Evolutionary conservation across 2,888 invertebrate genomes (phyloP), one percentile per base, ranked within the genome.

Genomic region (Ditula angustiorana): DNA sequence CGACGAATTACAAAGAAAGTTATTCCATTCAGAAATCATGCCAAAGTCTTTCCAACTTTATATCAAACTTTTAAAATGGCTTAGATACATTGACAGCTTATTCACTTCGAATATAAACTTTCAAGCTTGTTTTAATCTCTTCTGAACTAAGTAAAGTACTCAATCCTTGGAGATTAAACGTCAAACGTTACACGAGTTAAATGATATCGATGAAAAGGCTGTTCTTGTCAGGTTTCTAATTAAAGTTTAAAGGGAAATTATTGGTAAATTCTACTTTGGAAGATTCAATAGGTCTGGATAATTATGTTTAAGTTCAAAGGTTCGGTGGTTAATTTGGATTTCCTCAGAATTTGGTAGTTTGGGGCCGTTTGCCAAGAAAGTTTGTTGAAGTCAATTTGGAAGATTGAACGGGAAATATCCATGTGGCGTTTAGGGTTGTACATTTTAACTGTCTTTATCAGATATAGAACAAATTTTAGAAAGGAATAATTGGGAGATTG

Each of bases 271-370:
- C 44, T 13, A 33, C 57, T 58, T 62, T 5, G 19, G 49, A 33
- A 52, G 57, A 58, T 63, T 58, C 50, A 57, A 50, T 57, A 57
- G 49, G 49, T 50, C 26, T 35, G n/a, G 47, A 47, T 61, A 62
- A 62, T 62, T 56, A 62, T 37, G 61, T 49, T 37, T 50, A 23
- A 57, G 57, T 62, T 62, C 62, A 62, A 62, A 62, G 49, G 50
- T 41, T 63, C 23, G 57, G 63, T 13, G 50, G 63, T 63, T 50
- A 50, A 52, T 58, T 63, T 63, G 19, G 33, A 37, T 33, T 57
- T 44, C 10, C 10, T 21, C 21, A 63, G 50, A 26, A 35, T 63
- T 52, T 19, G 33, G 44, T 37, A 62, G 57, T 62, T 62, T 3
- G 8, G n/a, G 19, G 2, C 35, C 21, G 61, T 30, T 49, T 23